Base-by-base conservation (phyloP, 2,888 invertebrate genomes). In the Diaphora mendica region DNA sequence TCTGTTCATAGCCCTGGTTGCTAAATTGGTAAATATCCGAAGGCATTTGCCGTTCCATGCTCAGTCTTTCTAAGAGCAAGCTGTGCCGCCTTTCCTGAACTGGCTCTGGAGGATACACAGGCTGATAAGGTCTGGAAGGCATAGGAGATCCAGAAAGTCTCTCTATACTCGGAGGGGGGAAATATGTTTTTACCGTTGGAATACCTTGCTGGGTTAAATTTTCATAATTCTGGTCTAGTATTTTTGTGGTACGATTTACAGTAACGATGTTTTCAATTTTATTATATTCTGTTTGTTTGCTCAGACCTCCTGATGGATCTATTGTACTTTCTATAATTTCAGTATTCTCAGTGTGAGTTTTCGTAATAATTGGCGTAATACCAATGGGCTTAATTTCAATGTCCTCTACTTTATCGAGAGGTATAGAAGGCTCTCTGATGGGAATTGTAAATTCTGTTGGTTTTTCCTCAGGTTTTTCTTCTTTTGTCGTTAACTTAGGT, bases 331-430 rank as follows among this genome's bases (percentile, higher is more conserved):
- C 93, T 39, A 92, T 92, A 9, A 94, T 95, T 91, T 95, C 94
- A 48, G 95, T 95, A 59, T 89, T 93, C 81, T 93, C 91, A 70
- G 91, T 90, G 35, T 91, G 92, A 17, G 93, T 88, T 85, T 94
- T 95, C 13, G 93, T 92, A 62, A 94, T 88, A 7, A 92, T 87
- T 68, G 92, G 89, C 30, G 92, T 92, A 66, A 93, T 89, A 13
- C 92, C 93, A 68, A 95, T 94, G 2, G 96, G 95, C 77, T 95
- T 96, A 35, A 96, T 95, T 88, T 95, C 95, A 64, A 95, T 88
- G 79, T 94, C 94, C 88, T 95, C 94, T 42, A 94, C 93, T 85
- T 94, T 95, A 42, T 95, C 95, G 33, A 95, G 86, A 26, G 94
- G 95, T 48, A 95, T 89, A 8, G 95, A 93, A 42, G 94, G 94